Percentiles rank a stretch among this genome's conserved stretches.
phyloP scores from a whole-genome alignment of 2,888 invertebrate species.

The Trilocha varians region DNA sequence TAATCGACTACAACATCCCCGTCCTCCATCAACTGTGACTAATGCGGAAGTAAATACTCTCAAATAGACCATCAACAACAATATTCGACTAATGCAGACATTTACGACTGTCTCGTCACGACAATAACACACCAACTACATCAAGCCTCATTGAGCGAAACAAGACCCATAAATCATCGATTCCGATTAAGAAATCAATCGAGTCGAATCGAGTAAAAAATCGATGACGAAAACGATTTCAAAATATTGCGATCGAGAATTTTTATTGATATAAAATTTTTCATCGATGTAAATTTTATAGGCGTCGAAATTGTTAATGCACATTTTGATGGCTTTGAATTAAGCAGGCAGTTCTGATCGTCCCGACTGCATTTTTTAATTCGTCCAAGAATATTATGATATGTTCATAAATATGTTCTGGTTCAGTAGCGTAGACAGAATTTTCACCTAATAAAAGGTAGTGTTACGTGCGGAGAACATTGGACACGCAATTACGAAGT shows the following conservation, averaged over 20 bases:
- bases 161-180: conserved; percentile 49
- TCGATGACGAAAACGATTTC: conserved; percentile 23
- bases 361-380: not conserved
- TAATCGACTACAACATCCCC: not conserved
- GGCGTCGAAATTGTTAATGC: conserved; percentile 21
- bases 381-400: not conserved
- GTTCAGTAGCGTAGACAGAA: conserved; percentile 53
- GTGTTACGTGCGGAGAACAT: conserved; percentile 66
- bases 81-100: conserved; percentile 55
- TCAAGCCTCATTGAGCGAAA: conserved; percentile 64
- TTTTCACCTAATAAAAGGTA: conserved; percentile 72
- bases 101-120: conserved; percentile 57
- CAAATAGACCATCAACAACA: conserved; percentile 54
- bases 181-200: conserved; percentile 46
- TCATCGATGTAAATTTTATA: conserved; percentile 40
- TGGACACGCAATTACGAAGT: conserved; percentile 65
- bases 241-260: conserved; percentile 22
- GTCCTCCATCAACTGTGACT: conserved; percentile 23
- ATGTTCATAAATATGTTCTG: conserved; percentile 1
- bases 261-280: conserved; percentile 20
- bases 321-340: conserved; percentile 19
- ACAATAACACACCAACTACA: conserved; percentile 61
- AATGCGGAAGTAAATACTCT: conserved; percentile 39
- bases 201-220: conserved; percentile 34
- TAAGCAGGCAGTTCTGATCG: conserved; percentile 2